Conservation (phyloP, 2,113 vertebrate genomes). For the Pogonocichla stellata region DNA sequence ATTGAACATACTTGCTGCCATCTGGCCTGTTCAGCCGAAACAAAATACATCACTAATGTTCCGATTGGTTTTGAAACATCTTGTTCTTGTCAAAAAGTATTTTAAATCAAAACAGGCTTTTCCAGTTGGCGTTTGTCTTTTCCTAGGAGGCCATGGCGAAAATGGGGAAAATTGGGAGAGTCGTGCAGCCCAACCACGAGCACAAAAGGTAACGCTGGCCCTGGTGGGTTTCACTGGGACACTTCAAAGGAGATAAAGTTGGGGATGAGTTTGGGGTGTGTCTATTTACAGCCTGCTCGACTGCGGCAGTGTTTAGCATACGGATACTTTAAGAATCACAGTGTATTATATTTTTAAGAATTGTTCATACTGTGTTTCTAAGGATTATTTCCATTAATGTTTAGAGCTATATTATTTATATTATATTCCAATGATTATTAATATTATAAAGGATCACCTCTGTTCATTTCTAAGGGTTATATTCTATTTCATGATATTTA, state of each 20-base stretch:
- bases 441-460: rapidly evolving
- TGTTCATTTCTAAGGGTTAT: rapidly evolving
- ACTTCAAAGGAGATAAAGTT: not conserved
- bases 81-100: constrained; percentile 62
- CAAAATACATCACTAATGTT: constrained; percentile 54
- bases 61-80: constrained; percentile 57
- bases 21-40: constrained; percentile 47
- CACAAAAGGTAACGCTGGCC: constrained; percentile 78
- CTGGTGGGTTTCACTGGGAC: not conserved
- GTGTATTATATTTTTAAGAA: not conserved
- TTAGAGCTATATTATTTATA: not conserved
- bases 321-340: rapidly evolving
- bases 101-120: constrained; percentile 63
- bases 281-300: not conserved
- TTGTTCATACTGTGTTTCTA: too few species aligned
- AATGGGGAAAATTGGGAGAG: constrained; percentile 89
- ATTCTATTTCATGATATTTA: rapidly evolving
- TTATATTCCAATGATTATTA: rapidly evolving
- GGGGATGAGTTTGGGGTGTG: not conserved
- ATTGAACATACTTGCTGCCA: constrained; percentile 55
- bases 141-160: constrained; percentile 90
- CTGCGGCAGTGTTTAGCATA: not conserved
- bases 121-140: constrained; percentile 55
- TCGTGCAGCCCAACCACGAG: constrained; percentile 79
- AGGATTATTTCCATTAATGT: not conserved